Percentiles rank a stretch among this genome's conserved stretches.
phyloP scores from a whole-genome alignment of 1,140 invertebrate genomes.

The Pogonus chalceus region DNA sequence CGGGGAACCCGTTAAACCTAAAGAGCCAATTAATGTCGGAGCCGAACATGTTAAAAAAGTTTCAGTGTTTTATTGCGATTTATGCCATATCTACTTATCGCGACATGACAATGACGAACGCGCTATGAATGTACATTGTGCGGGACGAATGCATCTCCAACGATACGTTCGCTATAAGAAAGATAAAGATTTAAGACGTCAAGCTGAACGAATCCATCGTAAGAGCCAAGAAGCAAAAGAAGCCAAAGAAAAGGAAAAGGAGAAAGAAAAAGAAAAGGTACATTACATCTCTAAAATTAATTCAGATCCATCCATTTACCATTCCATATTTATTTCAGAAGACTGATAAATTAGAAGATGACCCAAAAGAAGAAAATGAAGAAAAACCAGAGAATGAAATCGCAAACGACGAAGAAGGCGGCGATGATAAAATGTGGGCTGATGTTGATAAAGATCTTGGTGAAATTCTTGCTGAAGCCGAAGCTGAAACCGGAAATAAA shows the following conservation, averaged over 20 bases:
- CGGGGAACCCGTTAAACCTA: slow-evolving; percentile 41
- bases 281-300: too few relatives aligned
- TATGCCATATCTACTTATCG: slow-evolving; percentile 62
- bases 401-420: slow-evolving; percentile 37
- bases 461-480: slow-evolving; percentile 50
- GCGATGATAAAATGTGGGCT: slow-evolving; percentile 59
- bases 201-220: slow-evolving; percentile 55
- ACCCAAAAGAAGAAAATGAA: slow-evolving; percentile 21
- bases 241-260: slow-evolving; percentile 26
- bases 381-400: slow-evolving; percentile 23
- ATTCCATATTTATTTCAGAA: too few relatives aligned
- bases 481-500: slow-evolving; percentile 45
- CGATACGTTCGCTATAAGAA: slow-evolving; percentile 63
- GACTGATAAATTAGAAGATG: slow-evolving; percentile 35
- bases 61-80: slow-evolving; percentile 60
- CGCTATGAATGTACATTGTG: slow-evolving; percentile 56
- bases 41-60: slow-evolving; percentile 63
- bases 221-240: slow-evolving; percentile 41
- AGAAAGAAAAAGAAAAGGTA: slow-evolving; percentile 16
- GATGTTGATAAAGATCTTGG: slow-evolving; percentile 66
- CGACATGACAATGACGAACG: slow-evolving; percentile 48
- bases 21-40: slow-evolving; percentile 64
- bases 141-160: slow-evolving; percentile 55
- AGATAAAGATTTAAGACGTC: slow-evolving; percentile 53
- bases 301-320: too few relatives aligned